A percentile compares a stretch with the other conserved stretches of the same genome.
These are phyloP conservation scores for Ursus arctos DNA, from an alignment of 2,113 vertebrate species.

Conservation along the genomic window DNA sequence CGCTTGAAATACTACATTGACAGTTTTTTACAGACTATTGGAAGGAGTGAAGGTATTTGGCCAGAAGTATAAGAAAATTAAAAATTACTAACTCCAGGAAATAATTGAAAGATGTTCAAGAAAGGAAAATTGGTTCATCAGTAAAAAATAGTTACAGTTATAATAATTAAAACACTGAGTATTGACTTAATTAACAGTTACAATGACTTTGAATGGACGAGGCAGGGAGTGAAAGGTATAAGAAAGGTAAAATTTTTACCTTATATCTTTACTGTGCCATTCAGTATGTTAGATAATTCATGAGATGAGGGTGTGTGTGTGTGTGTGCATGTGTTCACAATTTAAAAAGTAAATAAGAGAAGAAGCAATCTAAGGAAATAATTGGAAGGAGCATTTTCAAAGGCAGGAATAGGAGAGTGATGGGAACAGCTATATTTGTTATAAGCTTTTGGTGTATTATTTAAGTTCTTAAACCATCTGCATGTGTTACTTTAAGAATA, in stretches of 20 bases:
- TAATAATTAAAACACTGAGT: not conserved
- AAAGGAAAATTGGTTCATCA: not conserved
- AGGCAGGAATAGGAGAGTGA: not conserved
- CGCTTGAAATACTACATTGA: not conserved
- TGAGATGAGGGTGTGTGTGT: not conserved
- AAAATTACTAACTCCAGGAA: not conserved
- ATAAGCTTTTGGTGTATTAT: slow-evolving; percentile 24
- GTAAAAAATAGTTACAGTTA: not conserved
- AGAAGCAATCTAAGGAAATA: not conserved
- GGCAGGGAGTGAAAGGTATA: not conserved
- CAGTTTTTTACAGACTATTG: not conserved
- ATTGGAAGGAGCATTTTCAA: not conserved
- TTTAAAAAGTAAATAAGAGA: not conserved
- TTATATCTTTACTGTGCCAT: not conserved
- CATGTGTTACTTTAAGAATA: slow-evolving; percentile 41
- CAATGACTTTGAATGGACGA: not conserved
- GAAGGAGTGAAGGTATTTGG: not conserved
- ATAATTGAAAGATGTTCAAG: not conserved
- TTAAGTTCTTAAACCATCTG: slow-evolving; percentile 50
- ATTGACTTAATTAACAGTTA: not conserved
- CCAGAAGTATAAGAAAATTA: not conserved
- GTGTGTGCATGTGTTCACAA: not conserved
- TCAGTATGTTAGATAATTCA: not conserved
- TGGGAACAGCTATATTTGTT: not conserved
- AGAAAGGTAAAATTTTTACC: not conserved